Percentiles rank a stretch among this genome's conserved stretches.
Conservation (phyloP, 2,797 vertebrate genomes). For the Mus spretus region DNA sequence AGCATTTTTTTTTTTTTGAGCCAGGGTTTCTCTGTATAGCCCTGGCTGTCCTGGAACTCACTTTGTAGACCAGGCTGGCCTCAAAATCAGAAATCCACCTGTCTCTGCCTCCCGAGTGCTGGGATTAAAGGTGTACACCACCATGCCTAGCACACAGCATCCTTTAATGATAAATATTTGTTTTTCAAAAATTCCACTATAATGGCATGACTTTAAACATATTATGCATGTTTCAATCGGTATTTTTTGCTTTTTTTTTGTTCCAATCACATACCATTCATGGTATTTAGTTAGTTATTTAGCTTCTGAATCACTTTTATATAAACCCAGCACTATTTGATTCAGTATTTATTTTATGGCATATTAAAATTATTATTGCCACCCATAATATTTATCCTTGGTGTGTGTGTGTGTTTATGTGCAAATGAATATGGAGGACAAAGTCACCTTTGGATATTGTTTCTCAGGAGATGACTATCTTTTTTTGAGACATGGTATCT, state of each 20-base stretch:
- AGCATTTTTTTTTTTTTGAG: too few relatives aligned
- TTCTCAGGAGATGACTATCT: background rate
- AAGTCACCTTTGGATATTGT: background rate
- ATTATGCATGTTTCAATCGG: background rate
- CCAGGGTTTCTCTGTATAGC: too few relatives aligned
- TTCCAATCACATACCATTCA: background rate
- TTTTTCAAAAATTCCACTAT: background rate
- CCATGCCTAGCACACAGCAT: background rate
- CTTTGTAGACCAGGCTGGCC: too few relatives aligned
- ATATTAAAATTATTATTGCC: background rate
- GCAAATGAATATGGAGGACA: background rate
- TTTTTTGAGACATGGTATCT: background rate
- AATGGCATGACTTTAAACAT: background rate
- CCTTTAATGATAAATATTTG: background rate
- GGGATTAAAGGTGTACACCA: too few relatives aligned
- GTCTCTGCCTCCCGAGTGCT: too few relatives aligned
- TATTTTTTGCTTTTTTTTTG: constrained; percentile 7
- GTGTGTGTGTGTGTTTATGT: background rate
- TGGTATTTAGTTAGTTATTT: background rate
- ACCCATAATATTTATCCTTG: background rate
- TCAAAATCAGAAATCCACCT: too few relatives aligned
- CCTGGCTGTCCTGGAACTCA: too few relatives aligned
- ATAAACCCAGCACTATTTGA: background rate
- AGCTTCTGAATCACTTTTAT: background rate
- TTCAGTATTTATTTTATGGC: background rate